These are phyloP conservation scores for Lasioglossum lativentre DNA, from an alignment of 2,888 invertebrate genomes.

Conservation along the genomic window DNA sequence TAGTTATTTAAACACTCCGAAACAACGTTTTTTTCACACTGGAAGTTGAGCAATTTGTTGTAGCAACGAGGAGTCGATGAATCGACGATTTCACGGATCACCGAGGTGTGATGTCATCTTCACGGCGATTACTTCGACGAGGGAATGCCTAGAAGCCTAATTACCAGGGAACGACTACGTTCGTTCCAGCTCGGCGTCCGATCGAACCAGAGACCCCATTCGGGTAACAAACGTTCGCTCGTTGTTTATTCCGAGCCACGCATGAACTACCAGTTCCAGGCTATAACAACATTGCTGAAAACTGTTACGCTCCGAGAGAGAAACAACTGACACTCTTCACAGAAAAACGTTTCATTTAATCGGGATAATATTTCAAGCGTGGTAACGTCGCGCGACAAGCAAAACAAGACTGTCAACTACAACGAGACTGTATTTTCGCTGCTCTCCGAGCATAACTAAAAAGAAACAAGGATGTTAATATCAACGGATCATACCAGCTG, in stretches of 20 bases:
- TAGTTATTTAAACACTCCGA: not conserved
- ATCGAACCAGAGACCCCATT: not conserved
- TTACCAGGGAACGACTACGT: not conserved
- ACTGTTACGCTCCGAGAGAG: not conserved
- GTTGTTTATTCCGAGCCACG: not conserved
- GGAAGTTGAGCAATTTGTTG: not conserved
- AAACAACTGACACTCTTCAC: not conserved
- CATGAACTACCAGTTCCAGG: not conserved
- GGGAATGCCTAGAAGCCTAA: not conserved
- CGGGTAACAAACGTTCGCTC: conserved; percentile 2
- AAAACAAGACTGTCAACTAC: not conserved
- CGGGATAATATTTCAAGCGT: not conserved
- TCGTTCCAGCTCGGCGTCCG: not conserved
- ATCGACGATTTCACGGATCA: not conserved
- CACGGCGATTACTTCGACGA: not conserved
- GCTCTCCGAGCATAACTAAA: not conserved
- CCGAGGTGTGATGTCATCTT: not conserved
- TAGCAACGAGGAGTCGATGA: not conserved
- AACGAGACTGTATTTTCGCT: not conserved
- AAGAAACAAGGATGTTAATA: not conserved
- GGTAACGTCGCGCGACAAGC: not conserved
- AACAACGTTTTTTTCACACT: not conserved
- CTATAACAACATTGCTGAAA: not conserved
- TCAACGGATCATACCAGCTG: no score
- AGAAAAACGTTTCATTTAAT: not conserved